Evolutionary conservation across 2,113 vertebrate genomes (phyloP), one percentile per base, ranked within the genome.

Genomic region (Malurus alboscapulatus): DNA sequence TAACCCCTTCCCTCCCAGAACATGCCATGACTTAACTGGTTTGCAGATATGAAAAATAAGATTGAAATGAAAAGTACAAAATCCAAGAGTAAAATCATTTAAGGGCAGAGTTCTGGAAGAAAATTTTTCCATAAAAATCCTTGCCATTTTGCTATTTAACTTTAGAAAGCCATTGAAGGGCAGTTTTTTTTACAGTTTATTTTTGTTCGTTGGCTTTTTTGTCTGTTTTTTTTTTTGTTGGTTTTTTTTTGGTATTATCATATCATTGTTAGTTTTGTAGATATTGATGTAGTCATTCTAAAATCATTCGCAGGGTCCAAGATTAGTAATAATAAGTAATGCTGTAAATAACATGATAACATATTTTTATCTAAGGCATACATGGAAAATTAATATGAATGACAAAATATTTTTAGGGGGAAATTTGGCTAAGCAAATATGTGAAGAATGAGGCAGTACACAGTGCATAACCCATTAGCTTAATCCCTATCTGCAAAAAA

Each of bases 131-230:
- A 38, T 38, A 51, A 80, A 58, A 81, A 47, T 29, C 4, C 30
- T 86, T 3, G 1, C 1, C 3, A 69, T 85, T 84, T 82, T 30
- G 24, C 27, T 78, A 62, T 54, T 71, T 69, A 40, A 48, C 8
- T 74, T 50, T 24, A 67, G 50, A 47, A 72, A 55, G 16, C 5
- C 7, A 29, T 29, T 78, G 45, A 75, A 6, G 3, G 9, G 1
- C 14, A 50, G 6, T 4, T 71, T 57, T 4, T 8, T 29, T 14
- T 25, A 18, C 34, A 1, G 0, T 1, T 27, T 32, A 3, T 5
- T 38, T 77, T 71, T 44, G 3, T 27, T 58, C 32, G 2, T 42
- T 80, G 6, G 0, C 2, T 15, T 36, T 47, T 40, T 57, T 54
- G 5, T 8, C 32, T 45, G 7, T 4, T 38, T 38, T 38, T 38